These are phyloP conservation scores for Osmoderma eremita DNA, from an alignment of 2,888 invertebrate species.

Conservation along the genomic window DNA sequence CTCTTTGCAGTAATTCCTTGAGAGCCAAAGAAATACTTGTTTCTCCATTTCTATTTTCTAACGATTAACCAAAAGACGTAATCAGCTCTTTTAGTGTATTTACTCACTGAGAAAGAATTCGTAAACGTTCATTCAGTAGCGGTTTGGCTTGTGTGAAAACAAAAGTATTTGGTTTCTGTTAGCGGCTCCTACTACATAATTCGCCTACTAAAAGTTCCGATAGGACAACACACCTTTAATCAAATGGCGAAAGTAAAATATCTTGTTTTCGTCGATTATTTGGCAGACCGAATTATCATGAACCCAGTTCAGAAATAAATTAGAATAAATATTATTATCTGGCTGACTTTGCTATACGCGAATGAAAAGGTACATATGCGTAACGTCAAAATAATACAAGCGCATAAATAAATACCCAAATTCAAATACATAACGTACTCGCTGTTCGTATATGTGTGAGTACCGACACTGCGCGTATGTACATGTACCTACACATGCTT, in stretches of 20 bases:
- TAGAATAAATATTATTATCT: conserved; percentile 35
- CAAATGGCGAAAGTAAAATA: conserved; percentile 1
- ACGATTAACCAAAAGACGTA: no score
- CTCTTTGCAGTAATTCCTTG: no score
- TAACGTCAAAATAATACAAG: background rate
- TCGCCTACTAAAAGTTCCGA: background rate
- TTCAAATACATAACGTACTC: no score
- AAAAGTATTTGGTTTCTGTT: background rate
- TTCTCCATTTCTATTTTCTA: no score
- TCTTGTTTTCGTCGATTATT: background rate
- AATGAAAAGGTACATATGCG: conserved; percentile 16
- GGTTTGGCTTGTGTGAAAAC: background rate
- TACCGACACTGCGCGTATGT: background rate
- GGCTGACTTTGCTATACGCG: background rate
- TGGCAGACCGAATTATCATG: conserved; percentile 12
- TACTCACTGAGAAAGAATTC: no score
- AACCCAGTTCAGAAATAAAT: conserved; percentile 15
- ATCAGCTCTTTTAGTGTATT: no score
- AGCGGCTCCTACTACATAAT: background rate
- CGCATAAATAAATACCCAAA: background rate
- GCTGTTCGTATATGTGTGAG: background rate
- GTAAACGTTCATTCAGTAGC: no score
- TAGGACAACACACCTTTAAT: conserved; percentile 4
- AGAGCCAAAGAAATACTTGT: no score
- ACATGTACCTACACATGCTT: background rate